A percentile compares a stretch with the other conserved stretches of the same genome.
phyloP scores from a whole-genome alignment of 2,888 invertebrate species.

The Ormyrus thymus region DNA sequence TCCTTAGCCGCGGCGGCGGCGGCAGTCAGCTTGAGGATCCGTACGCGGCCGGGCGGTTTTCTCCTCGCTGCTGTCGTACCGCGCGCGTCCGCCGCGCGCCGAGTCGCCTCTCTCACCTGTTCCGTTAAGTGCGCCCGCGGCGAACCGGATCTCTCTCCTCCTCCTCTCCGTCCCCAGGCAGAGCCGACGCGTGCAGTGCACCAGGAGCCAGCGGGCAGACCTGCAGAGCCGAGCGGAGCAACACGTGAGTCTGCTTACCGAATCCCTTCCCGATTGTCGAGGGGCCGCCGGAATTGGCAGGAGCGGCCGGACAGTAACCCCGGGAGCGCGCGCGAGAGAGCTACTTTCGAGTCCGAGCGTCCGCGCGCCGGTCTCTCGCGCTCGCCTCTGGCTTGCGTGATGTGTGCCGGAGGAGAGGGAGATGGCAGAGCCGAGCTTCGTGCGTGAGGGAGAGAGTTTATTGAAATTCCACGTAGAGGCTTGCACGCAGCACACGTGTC shows the following conservation, averaged over 20 bases:
- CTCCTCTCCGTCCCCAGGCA: neutral
- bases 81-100: neutral
- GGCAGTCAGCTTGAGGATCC: slow-evolving; percentile 49
- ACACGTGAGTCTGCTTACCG: slow-evolving; percentile 15
- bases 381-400: no score
- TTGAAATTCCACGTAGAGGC: slow-evolving; percentile 29
- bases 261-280: slow-evolving; percentile 8
- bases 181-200: neutral
- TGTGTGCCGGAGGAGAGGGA: no score
- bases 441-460: neutral
- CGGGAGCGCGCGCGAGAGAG: neutral
- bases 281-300: neutral
- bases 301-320: slow-evolving; percentile 38
- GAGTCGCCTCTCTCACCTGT: slow-evolving; percentile 3
- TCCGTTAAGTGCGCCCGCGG: neutral
- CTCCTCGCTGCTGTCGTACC: neutral
- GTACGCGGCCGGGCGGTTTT: slow-evolving; percentile 41
- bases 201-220: neutral
- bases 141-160: neutral
- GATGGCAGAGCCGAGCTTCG: neutral
- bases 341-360: no score
- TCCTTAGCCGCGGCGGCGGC: neutral
- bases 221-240: neutral
- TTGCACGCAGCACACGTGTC: neutral
- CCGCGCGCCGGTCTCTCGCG: no score